Base-by-base conservation (phyloP, 2,113 vertebrate genomes). In the Petaurus breviceps region DNA sequence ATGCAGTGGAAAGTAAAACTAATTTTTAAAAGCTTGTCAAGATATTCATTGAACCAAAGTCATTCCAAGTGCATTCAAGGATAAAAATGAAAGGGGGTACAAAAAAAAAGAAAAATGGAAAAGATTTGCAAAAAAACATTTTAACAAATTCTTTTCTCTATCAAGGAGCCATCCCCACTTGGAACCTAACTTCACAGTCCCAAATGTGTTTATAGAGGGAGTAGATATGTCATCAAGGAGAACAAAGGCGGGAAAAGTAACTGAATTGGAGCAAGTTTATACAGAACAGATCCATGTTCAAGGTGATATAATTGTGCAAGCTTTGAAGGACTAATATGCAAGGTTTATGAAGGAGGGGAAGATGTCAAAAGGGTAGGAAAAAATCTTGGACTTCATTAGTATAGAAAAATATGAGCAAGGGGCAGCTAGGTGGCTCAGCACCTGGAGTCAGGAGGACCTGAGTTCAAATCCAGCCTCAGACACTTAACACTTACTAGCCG, bases 31-130 rank as follows among this genome's bases (percentile, higher is more conserved):
- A 84, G 19, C 68, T 84, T 84, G 68, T 84, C 68, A 77, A 77
- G 61, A 77, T 77, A 77, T 77, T 77, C 61, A 84, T 8, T 84
- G 68, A 84, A 84, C n/a, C 68, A 84, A 84, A 84, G 68, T 84
- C 68, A 84, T 84, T 84, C 68, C n/a, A 84, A 84, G n/a, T 84
- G 68, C n/a, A 84, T 84, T 84, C 68, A 84, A 84, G 68, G n/a
- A 84, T 84, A 43, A 84, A 84, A 84, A 84, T 84, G 68, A 84
- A 84, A 84, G n/a, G 37, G 68, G n/a, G 68, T 43, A 84, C 68
- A 84, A 84, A 84, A 84, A 84, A 43, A n/a, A 84, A 84, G 68
- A 84, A 84, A 84, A 84, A 84, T 84, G 68, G 68, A 84, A 84
- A 84, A 84, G 68, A 84, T 84, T 84, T 84, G 68, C 68, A 84